These are phyloP conservation scores for Omphaloscelis lunosa DNA, from an alignment of 2,888 invertebrate species.

Conservation along the genomic window DNA sequence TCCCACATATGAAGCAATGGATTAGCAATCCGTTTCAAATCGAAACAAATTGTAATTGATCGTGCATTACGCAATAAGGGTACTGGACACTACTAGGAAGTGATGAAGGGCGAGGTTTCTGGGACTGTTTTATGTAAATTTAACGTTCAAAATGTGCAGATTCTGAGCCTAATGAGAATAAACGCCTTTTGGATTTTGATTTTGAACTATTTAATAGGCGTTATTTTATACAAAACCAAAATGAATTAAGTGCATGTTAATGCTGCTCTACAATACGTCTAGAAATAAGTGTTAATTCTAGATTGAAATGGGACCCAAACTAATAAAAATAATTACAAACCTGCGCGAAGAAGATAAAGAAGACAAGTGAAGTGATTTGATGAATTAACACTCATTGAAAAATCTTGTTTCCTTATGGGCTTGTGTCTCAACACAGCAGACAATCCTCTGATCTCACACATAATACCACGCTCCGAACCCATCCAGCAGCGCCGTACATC, in stretches of 20 bases:
- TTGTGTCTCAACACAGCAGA: background rate
- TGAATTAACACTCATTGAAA: background rate
- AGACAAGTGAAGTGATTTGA: background rate
- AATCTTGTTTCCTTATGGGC: background rate
- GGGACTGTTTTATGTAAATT: background rate
- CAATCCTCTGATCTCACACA: slow-evolving; percentile 5
- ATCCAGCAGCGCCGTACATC: slow-evolving; percentile 71
- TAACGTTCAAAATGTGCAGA: background rate
- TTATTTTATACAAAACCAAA: background rate
- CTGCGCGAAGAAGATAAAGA: background rate
- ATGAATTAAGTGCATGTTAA: background rate
- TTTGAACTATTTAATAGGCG: background rate
- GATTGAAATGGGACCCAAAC: background rate
- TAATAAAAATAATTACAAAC: background rate
- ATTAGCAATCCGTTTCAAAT: too few species aligned
- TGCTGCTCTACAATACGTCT: background rate
- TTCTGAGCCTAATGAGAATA: background rate
- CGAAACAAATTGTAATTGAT: too few species aligned
- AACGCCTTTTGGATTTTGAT: background rate
- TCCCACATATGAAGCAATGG: too few species aligned
- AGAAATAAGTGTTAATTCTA: background rate
- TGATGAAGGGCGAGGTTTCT: background rate
- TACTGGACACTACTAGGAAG: background rate
- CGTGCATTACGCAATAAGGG: too few species aligned
- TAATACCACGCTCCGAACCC: slow-evolving; percentile 41